Conservation (phyloP, 2,888 invertebrate genomes). For the Abrostola triplasia region DNA sequence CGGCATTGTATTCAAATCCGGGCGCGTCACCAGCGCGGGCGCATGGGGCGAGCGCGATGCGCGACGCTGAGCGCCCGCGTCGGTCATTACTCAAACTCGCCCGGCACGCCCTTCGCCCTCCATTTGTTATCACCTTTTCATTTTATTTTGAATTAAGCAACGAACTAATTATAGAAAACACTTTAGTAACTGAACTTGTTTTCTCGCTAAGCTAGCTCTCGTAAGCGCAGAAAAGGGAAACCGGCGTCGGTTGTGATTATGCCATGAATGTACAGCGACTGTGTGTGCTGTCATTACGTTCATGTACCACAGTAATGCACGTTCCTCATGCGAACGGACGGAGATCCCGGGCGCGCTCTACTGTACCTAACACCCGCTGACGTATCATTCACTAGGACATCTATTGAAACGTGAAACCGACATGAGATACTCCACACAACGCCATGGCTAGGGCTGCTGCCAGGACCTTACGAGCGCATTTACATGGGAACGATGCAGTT, state of each 20-base stretch:
- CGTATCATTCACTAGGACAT: slow-evolving; percentile 51
- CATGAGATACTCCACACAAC: slow-evolving; percentile 48
- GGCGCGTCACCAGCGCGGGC: slow-evolving; percentile 69
- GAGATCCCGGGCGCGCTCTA: slow-evolving; percentile 37
- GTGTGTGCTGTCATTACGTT: slow-evolving; percentile 29
- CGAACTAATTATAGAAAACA: slow-evolving; percentile 31
- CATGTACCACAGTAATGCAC: slow-evolving; percentile 22
- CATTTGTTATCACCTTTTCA: slow-evolving; percentile 52
- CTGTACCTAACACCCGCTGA: slow-evolving; percentile 50
- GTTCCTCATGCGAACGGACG: slow-evolving; percentile 46
- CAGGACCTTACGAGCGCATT: background rate
- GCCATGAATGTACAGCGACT: slow-evolving; percentile 17
- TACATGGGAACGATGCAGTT: background rate
- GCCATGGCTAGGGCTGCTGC: slow-evolving; percentile 38
- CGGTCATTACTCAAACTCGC: slow-evolving; percentile 73
- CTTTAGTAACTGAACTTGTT: slow-evolving; percentile 8
- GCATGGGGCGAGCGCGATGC: slow-evolving; percentile 49
- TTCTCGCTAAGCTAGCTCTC: slow-evolving; percentile 7
- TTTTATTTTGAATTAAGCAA: slow-evolving; percentile 46
- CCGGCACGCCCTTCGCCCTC: slow-evolving; percentile 68
- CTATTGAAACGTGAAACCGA: slow-evolving; percentile 50
- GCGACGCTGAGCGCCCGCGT: slow-evolving; percentile 62
- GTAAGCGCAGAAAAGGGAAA: slow-evolving; percentile 14
- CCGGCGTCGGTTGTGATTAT: slow-evolving; percentile 1
- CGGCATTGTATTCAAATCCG: slow-evolving; percentile 86